These are phyloP conservation scores for Chaitophorus viminalis DNA, from an alignment of 2,888 invertebrate species.

Conservation along the genomic window DNA sequence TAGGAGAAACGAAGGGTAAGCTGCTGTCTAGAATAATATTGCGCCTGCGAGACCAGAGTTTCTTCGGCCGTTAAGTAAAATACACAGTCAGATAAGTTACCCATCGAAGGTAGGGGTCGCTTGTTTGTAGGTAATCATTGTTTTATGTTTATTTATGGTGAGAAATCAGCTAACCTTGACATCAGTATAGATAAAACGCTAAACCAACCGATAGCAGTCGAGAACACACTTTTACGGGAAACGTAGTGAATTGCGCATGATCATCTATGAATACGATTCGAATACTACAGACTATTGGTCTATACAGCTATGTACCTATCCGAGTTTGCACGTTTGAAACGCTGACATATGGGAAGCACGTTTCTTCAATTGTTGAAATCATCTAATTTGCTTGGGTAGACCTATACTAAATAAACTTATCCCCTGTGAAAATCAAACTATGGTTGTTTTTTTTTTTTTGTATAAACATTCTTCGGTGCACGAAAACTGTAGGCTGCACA, in stretches of 20 bases:
- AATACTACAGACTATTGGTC: neutral
- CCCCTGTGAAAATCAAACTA: neutral
- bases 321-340: neutral
- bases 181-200: neutral
- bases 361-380: slow-evolving; percentile 15
- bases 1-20: neutral
- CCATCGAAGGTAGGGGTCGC: neutral
- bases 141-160: neutral
- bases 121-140: slow-evolving; percentile 11
- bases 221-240: neutral
- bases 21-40: slow-evolving; percentile 32
- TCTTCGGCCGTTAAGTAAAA: slow-evolving; percentile 35
- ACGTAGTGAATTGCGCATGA: neutral
- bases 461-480: neutral
- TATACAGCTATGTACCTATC: neutral
- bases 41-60: slow-evolving; percentile 11
- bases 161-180: neutral
- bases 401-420: slow-evolving; percentile 15
- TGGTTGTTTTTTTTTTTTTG: slow-evolving; percentile 5
- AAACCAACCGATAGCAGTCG: neutral
- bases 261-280: neutral
- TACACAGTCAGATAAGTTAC: slow-evolving; percentile 21
- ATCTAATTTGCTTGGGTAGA: slow-evolving; percentile 3
- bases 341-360: slow-evolving; percentile 27
- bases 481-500: too few relatives aligned